Evolutionary conservation across 2,797 vertebrate genomes (phyloP), one percentile per base, ranked within the genome.

Genomic region (Sylvia borin): DNA sequence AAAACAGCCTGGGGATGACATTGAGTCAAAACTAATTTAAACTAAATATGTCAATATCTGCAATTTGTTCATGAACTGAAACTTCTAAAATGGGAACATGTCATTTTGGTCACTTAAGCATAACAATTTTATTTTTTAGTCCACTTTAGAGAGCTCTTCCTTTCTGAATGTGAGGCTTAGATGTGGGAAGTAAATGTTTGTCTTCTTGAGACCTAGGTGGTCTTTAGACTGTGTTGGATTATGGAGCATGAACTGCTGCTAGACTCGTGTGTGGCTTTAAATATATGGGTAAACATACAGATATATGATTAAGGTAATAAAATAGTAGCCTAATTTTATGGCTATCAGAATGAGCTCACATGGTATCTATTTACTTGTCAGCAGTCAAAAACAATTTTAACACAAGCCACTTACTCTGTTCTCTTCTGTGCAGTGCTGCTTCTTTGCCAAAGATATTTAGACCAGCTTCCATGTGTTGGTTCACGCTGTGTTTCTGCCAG

Each of bases 291-390:
- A 88, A 90, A 79, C 58, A 64, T 81, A 92, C 43, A 90, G 65
- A 60, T 89, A 71, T 42, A 64, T 87, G 84, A 80, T 92, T 88
- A 93, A 96, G 67, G 62, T 95, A 90, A 77, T 92, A 67, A 95
- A 95, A 83, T 79, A 86, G 85, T 81, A 90, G 85, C 60, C 40
- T 89, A 62, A 90, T 71, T 88, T 88, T 85, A 84, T 55, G 55
- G 74, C 61, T 92, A 90, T 95, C 62, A 72, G 36, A 89, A 85
- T 68, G 67, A 84, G 29, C 50, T 96, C 95, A 94, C 70, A 51
- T 91, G 84, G 80, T 79, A 92, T 85, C 88, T 93, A 80, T 97
- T 96, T 96, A 93, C 71, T 95, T 96, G 91, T 87, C 93, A 85
- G 79, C 94, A 93, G 78, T 95, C 90, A 90, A 89, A 93, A 81